Percentiles rank a stretch among this genome's conserved stretches.
Conservation (phyloP, 2,113 vertebrate genomes). For the Pseudorectes ferrugineus region DNA sequence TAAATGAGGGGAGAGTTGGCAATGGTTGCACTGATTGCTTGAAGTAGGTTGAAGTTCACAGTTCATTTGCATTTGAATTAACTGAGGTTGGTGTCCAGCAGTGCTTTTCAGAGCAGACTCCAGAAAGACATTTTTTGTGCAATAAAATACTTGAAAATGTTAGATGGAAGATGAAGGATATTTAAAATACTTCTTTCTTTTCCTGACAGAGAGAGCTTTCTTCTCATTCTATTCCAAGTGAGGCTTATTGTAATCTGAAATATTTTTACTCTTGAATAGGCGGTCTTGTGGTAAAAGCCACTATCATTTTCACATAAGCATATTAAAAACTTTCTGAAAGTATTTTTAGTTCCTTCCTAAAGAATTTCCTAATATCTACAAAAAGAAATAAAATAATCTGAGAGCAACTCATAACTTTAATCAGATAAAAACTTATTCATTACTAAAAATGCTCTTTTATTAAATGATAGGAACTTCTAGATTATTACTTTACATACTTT, state of each 20-base stretch:
- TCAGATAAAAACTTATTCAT: neutral
- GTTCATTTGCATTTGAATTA: slow-evolving; percentile 64
- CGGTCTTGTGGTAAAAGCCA: neutral
- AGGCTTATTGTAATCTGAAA: neutral
- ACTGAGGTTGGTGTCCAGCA: slow-evolving; percentile 25
- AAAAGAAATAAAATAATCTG: neutral
- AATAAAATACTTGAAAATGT: slow-evolving; percentile 37
- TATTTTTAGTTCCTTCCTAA: neutral
- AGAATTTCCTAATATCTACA: neutral
- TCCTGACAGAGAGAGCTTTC: neutral
- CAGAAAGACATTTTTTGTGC: slow-evolving; percentile 24
- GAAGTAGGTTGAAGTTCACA: slow-evolving; percentile 43
- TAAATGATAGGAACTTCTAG: neutral
- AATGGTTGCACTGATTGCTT: neutral
- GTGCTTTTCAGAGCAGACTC: slow-evolving; percentile 17
- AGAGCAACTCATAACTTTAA: neutral
- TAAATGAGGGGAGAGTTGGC: neutral
- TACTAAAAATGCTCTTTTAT: neutral
- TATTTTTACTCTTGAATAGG: slow-evolving; percentile 21
- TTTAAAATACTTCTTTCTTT: slow-evolving; percentile 9
- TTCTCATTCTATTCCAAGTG: neutral
- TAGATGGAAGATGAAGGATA: neutral
- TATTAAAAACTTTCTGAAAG: slow-evolving; percentile 2
- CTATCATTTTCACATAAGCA: neutral
- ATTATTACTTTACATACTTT: neutral